Percentiles rank a stretch among this genome's conserved stretches.
Conservation (phyloP, 2,888 invertebrate genomes). For the Lordiphosa fenestrarum region DNA sequence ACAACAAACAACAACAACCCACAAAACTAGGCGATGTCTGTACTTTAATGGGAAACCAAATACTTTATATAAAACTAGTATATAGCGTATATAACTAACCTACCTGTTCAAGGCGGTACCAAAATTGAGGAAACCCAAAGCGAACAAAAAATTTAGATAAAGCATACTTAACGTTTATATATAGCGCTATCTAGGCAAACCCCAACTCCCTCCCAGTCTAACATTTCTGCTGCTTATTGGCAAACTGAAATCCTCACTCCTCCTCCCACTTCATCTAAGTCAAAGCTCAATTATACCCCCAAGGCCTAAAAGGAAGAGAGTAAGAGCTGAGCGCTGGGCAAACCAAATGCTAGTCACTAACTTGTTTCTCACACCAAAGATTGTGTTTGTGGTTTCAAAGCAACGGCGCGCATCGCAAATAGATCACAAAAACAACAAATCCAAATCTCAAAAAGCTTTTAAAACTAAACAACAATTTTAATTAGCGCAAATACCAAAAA, state of each 20-base stretch:
- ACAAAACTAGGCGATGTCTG: conserved; percentile 52
- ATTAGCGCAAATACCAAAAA: conserved; percentile 15
- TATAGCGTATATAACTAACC: conserved; percentile 48
- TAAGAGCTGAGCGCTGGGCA: conserved; percentile 1
- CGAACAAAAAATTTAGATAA: conserved; percentile 22
- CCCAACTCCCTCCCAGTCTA: conserved; percentile 19
- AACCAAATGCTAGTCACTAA: conserved; percentile 50
- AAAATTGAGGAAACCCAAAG: conserved; percentile 21
- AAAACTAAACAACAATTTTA: conserved; percentile 27
- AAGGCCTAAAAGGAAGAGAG: conserved; percentile 24
- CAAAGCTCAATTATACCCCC: conserved; percentile 34
- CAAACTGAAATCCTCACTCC: conserved; percentile 15
- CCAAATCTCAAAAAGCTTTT: conserved; percentile 34
- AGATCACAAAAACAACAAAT: conserved; percentile 20
- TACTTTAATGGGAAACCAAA: conserved; percentile 53
- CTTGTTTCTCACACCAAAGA: conserved; percentile 13
- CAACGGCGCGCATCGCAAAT: conserved; percentile 7
- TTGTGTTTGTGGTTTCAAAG: conserved; percentile 28
- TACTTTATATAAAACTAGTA: conserved; percentile 67
- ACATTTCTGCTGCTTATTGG: conserved; percentile 28
- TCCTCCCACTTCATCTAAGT: conserved; percentile 1
- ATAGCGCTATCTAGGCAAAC: conserved; percentile 29
- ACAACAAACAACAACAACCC: conserved; percentile 6
- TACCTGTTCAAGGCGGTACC: conserved; percentile 38
- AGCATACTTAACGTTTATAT: conserved; percentile 26